Base-by-base conservation (phyloP, 2,113 vertebrate species). In the Coregonus clupeaformis region DNA sequence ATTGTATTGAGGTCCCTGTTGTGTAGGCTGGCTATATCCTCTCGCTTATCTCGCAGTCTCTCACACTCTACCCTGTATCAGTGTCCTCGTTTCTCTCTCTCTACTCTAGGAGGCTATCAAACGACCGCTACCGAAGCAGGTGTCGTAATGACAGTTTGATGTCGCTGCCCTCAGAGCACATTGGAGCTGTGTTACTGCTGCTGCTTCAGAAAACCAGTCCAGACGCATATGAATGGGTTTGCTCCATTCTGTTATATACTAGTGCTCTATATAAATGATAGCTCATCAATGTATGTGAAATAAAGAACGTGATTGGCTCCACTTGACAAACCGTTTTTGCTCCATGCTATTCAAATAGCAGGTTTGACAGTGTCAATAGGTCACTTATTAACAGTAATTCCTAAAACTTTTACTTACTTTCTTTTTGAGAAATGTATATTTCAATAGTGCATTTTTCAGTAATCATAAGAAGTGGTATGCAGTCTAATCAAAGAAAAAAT, bases 21-120 rank as follows among this genome's bases (percentile, higher is more conserved):
- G 83, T 82, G 77, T 76, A 80, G 86, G 29, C 67, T 66, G 73
- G 65, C 16, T 74, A 81, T 83, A 85, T 88, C 82, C 80, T 68
- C 36, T 42, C 4, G 25, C 66, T 63, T 66, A 45, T 18, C 52
- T 29, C 62, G 12, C 3, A 14, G 29, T n/a, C 27, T 71, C 45
- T 36, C 52, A 30, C 70, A 32, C 18, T 67, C 64, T 29, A 20
- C 62, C 64, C 63, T 27, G 63, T 13, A 20, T 68, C 63, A 11
- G 16, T 64, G 63, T 66, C 78, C n/a, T 55, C 42, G 25, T 45
- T 57, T 60, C 52, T 55, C 60, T 55, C 62, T 12, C 77, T 36
- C 68, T 12, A 22, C 52, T 18, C 9, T 18, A 52, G 49, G n/a
- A 69, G 66, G 68, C 29, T 55, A 20, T 80, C 75, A 71, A 75